Evolutionary conservation across 1,140 invertebrate species (phyloP), one percentile per base, ranked within the genome.

Genomic region (Stegodyphus mimosarum): DNA sequence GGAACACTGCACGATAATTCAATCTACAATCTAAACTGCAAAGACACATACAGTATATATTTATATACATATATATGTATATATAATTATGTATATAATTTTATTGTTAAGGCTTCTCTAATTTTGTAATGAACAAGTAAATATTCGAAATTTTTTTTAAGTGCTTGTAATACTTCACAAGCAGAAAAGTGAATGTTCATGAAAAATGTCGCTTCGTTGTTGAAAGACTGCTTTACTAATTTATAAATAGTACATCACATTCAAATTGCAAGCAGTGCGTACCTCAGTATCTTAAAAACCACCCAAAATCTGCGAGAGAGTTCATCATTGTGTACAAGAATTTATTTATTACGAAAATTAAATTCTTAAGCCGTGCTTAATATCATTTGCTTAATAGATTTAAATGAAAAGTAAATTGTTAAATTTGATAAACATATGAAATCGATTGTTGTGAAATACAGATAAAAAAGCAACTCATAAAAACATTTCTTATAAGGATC

Each of bases 101-200:
- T 77, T 49, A 77, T 77, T 66, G 63, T 60, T 77, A 77, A 77
- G 74, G 74, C 74, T 77, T 77, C 74, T 77, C 63, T 51, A 64
- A 33, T 77, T 77, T 9, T 71, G 63, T 77, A 64, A 50, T 53
- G 50, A 17, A 77, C 51, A 64, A 66, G 15, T 18, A 17, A 49
- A 66, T 77, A 77, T 51, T 49, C 55, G 15, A 11, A 11, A 60
- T 9, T 64, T 64, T 64, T 64, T 63, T 76, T 77, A 75, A 64
- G 73, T 75, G 60, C 73, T 64, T 76, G 60, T 66, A 66, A 50
- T 51, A 76, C 60, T 77, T 33, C 49, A 51, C 55, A 49, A 66
- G 64, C 55, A 48, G 18, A n/a, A 77, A 60, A 77, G 55, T 60
- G 50, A 60, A 60, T 15, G 55, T 33, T 33, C 55, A 63, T 50